phyloP scores from a whole-genome alignment of 2,797 vertebrate genomes.

The Tympanoctomys barrerae region DNA sequence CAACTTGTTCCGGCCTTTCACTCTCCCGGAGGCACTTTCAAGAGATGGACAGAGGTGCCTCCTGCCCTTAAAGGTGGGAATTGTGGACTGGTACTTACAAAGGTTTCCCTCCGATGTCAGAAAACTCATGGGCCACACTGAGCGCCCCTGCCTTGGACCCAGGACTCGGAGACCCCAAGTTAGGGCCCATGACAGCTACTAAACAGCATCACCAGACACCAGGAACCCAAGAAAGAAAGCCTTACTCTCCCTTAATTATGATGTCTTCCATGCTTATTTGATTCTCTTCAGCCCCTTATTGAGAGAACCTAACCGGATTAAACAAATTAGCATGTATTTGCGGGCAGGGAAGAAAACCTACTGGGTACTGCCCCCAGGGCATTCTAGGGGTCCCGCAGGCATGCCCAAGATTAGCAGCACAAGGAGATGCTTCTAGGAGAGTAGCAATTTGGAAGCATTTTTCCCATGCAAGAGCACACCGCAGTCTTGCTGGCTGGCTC shows the following conservation, averaged over 20 bases:
- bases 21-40: neutral
- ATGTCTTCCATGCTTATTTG: conserved; percentile 21
- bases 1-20: neutral
- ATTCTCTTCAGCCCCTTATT: conserved; percentile 43
- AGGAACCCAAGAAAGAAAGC: neutral
- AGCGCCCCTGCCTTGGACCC: neutral
- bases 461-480: conserved; percentile 29
- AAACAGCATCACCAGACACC: conserved; percentile 1
- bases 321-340: conserved; percentile 68
- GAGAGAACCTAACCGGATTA: conserved; percentile 17
- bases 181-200: neutral
- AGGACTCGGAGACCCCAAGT: neutral
- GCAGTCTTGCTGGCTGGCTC: conserved; percentile 4
- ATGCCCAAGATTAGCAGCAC: conserved; percentile 60
- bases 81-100: neutral
- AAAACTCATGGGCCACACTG: neutral
- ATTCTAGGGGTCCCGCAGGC: conserved; percentile 56
- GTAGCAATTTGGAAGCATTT: conserved; percentile 69
- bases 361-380: neutral
- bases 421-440: conserved; percentile 61
- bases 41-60: neutral
- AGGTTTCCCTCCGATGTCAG: neutral
- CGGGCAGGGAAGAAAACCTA: conserved; percentile 61
- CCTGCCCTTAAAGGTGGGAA: neutral
- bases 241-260: conserved; percentile 1